Base-by-base conservation (phyloP, 1,140 invertebrate genomes). In the Babylonia areolata region DNA sequence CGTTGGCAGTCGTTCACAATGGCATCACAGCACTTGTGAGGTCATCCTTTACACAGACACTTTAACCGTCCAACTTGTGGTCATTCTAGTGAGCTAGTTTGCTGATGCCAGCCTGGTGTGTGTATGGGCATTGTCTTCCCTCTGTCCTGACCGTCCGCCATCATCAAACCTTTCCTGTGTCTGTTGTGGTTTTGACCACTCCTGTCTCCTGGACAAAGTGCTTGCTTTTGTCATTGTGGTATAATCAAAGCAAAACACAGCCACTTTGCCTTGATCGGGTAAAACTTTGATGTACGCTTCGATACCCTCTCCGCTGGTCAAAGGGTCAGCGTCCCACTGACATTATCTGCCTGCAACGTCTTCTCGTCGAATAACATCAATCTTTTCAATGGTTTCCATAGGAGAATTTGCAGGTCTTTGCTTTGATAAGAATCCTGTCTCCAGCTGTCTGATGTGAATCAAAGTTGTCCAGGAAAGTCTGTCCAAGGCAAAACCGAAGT, bases 1-100 rank as follows among this genome's bases (percentile, higher is more conserved):
- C n/a, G 94, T 98, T 98, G 3, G 98, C 97, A 81, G 97, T n/a
- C 97, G 95, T 98, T 99, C 0, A 98, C 97, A 92, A 99, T 97
- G 1, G 96, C 97, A 95, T 98, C 73, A 98, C 95, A 95, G 96
- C 12, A 98, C 94, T 95, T 1, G 97, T 98, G 31, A 98, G 98
- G 93, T 98, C 97, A 97, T 97, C 82, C 86, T 81, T 51, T 89
- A 90, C 39, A 91, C 86, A 58, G 81, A 69, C 17, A 93, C 86
- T 31, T 82, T 81, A 3, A 90, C 3, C 82, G 37, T n/a, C 15
- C 82, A 39, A 75, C 64, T 42, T 46, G 64, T 64, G 12, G 64
- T 42, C 31, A 64, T 20, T 40, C 46, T 11, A 42, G 78, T 31
- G 31, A 31, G 6, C 20, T 46, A 23, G 23, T 12, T 5, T 6